phyloP scores from a whole-genome alignment of 2,113 vertebrate genomes.

The Phaethornis superciliosus region DNA sequence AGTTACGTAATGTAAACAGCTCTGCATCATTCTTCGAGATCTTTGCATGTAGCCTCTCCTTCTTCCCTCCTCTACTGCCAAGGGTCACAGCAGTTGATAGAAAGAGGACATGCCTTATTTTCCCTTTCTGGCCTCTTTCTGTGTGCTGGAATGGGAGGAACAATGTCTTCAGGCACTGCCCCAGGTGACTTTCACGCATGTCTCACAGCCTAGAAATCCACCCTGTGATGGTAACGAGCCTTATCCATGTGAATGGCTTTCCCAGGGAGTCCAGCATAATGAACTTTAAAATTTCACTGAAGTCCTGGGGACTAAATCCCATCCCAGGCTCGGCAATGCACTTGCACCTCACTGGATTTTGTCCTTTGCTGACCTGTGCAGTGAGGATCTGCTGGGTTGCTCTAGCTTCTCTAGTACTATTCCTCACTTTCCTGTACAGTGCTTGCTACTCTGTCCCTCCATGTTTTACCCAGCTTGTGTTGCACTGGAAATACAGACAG shows the following conservation, averaged over 20 bases:
- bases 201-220: not conserved
- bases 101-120: constrained; percentile 38
- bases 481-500: not conserved
- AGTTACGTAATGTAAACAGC: not conserved
- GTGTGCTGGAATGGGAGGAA: not conserved
- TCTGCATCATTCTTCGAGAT: not conserved
- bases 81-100: constrained; percentile 47
- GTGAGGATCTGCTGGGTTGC: not conserved
- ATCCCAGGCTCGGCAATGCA: not conserved
- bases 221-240: not conserved
- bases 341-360: not conserved
- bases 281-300: not conserved
- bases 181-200: rapidly evolving
- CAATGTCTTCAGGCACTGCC: not conserved
- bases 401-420: not conserved
- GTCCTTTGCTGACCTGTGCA: not conserved
- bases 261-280: not conserved
- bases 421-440: not conserved
- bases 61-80: not conserved
- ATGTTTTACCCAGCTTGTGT: not conserved
- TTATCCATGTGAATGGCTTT: not conserved
- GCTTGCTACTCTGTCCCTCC: not conserved
- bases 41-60: not conserved
- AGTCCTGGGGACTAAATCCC: not conserved
- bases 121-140: not conserved